Percentiles rank a stretch among this genome's conserved stretches.
Conservation (phyloP, 2,888 invertebrate genomes). For the Glyphotaelius pellucidus region DNA sequence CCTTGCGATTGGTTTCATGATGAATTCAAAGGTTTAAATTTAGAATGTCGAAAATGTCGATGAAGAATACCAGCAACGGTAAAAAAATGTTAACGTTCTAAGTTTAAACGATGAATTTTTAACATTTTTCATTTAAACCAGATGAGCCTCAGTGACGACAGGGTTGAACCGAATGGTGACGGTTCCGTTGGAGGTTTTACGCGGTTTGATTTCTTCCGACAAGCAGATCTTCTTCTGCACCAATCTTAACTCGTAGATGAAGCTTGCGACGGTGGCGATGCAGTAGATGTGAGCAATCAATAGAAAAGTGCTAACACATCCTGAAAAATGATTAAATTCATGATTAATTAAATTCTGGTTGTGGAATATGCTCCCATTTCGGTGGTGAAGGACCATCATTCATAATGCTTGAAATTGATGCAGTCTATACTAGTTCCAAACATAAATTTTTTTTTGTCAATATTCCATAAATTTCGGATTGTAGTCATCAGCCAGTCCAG, state of each 20-base stretch:
- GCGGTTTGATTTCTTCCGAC: slow-evolving; percentile 53
- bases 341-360: background rate
- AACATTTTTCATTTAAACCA: slow-evolving; percentile 53
- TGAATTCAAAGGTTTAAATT: background rate
- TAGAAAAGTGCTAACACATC: slow-evolving; percentile 73
- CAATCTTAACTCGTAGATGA: slow-evolving; percentile 67
- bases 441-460: too few species aligned
- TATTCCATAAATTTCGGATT: too few species aligned
- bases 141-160: slow-evolving; percentile 46
- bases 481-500: too few species aligned
- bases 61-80: background rate
- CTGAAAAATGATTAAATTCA: slow-evolving; percentile 69
- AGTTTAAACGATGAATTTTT: background rate
- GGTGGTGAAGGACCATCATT: background rate
- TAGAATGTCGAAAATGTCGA: background rate
- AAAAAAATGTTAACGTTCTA: background rate
- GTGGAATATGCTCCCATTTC: too few species aligned
- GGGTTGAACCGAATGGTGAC: slow-evolving; percentile 49
- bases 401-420: background rate
- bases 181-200: slow-evolving; percentile 54
- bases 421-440: background rate
- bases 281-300: slow-evolving; percentile 74
- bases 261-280: slow-evolving; percentile 75
- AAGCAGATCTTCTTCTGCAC: slow-evolving; percentile 51
- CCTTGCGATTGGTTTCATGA: slow-evolving; percentile 34